phyloP scores from a whole-genome alignment of 2,888 invertebrate species.

The Bhutanitis thaidina region DNA sequence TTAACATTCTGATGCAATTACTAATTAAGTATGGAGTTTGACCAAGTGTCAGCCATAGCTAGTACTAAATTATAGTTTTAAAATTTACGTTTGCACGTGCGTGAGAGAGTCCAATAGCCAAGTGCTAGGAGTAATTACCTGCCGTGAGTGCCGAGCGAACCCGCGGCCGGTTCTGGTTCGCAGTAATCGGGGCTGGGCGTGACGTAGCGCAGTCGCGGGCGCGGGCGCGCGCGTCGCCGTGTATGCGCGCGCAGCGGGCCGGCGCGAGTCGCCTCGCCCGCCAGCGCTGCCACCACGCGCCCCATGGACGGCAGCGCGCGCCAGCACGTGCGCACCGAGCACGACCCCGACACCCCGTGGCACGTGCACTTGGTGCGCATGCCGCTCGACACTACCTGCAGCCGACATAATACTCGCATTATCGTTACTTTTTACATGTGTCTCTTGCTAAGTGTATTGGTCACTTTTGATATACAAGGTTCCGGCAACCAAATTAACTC shows the following conservation, averaged over 20 bases:
- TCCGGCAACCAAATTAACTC: too few relatives aligned
- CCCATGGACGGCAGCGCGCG: slow-evolving; percentile 83
- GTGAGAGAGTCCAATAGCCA: too few relatives aligned
- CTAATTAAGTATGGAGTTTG: too few relatives aligned
- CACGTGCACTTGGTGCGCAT: slow-evolving; percentile 87
- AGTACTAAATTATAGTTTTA: too few relatives aligned
- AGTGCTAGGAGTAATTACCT: slow-evolving; percentile 81
- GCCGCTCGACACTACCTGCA: slow-evolving; percentile 80
- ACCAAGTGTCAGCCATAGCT: too few relatives aligned
- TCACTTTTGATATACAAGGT: too few relatives aligned
- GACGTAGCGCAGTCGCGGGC: slow-evolving; percentile 85
- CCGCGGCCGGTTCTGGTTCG: slow-evolving; percentile 84
- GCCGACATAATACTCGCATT: too few relatives aligned
- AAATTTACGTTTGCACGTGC: too few relatives aligned
- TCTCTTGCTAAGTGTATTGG: too few relatives aligned
- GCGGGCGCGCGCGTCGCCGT: slow-evolving; percentile 54
- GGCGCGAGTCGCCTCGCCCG: slow-evolving; percentile 61
- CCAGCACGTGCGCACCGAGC: slow-evolving; percentile 91
- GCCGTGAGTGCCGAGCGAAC: slow-evolving; percentile 88
- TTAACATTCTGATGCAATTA: too few relatives aligned
- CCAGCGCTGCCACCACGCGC: slow-evolving; percentile 80
- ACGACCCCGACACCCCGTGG: slow-evolving; percentile 91
- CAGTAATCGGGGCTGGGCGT: slow-evolving; percentile 92
- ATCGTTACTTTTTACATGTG: too few relatives aligned
- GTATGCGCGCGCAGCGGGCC: slow-evolving; percentile 62